Evolutionary conservation across 1,140 invertebrate species (phyloP).

Genomic region (Zaprionus nigranus): DNA sequence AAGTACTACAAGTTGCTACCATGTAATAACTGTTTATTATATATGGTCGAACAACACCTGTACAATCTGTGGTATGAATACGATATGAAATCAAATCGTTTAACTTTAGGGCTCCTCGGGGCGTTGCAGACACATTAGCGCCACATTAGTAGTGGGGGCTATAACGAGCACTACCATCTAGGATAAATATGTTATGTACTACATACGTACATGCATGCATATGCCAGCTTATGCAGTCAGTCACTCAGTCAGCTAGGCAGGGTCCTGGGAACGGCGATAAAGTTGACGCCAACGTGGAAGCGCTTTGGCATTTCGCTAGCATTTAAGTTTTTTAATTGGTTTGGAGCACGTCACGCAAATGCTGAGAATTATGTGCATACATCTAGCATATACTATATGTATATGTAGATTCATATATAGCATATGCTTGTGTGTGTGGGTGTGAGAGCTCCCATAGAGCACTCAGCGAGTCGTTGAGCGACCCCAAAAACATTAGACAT

Average conservation of each 20-base stretch:
- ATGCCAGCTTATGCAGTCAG: background rate
- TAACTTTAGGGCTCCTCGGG: constrained; percentile 10
- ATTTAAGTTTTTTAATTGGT: constrained; percentile 86
- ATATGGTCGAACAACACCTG: background rate
- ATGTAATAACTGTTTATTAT: background rate
- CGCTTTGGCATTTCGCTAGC: constrained; percentile 88
- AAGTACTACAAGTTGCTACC: background rate
- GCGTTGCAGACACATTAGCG: constrained; percentile 58
- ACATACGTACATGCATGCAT: background rate
- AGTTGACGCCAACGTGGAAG: constrained; percentile 16
- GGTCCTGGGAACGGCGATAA: constrained; percentile 17
- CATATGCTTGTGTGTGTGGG: background rate
- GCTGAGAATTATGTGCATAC: constrained; percentile 43
- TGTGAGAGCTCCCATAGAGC: constrained; percentile 3
- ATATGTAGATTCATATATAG: background rate
- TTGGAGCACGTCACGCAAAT: constrained; percentile 89
- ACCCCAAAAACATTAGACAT: constrained; percentile 31
- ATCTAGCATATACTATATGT: constrained; percentile 1
- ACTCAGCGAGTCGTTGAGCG: constrained; percentile 24
- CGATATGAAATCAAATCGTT: constrained; percentile 9
- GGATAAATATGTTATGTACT: background rate
- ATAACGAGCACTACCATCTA: background rate
- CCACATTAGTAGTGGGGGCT: constrained; percentile 36
- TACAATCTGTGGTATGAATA: background rate
- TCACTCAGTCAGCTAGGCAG: background rate